phyloP scores from a whole-genome alignment of 2,888 invertebrate species.

The Microplitis manilae region DNA sequence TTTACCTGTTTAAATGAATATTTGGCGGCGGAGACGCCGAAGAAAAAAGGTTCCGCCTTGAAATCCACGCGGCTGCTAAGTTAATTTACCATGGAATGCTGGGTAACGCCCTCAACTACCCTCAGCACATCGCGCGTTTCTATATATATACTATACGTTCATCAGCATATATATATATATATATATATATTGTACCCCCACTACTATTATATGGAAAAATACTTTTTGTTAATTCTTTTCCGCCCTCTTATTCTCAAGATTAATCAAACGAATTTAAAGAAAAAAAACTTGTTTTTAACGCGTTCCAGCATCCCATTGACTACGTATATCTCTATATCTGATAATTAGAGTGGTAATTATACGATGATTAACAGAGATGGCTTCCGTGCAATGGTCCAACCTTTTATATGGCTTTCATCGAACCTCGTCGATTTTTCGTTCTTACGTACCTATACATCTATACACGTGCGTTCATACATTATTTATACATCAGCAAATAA shows the following conservation, averaged over 20 bases:
- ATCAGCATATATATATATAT: not conserved
- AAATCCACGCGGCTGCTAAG: slow-evolving; percentile 71
- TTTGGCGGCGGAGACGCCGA: slow-evolving; percentile 74
- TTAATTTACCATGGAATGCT: slow-evolving; percentile 71
- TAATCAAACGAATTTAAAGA: slow-evolving; percentile 35
- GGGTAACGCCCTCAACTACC: slow-evolving; percentile 69
- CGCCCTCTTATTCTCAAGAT: not conserved
- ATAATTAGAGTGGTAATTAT: slow-evolving; percentile 71
- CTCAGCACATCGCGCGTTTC: slow-evolving; percentile 19
- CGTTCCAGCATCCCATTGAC: slow-evolving; percentile 45
- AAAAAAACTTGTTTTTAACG: slow-evolving; percentile 38
- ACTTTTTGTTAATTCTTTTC: slow-evolving; percentile 13
- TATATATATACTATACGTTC: not conserved
- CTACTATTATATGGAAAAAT: not conserved
- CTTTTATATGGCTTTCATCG: slow-evolving; percentile 33
- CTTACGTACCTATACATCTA: slow-evolving; percentile 12
- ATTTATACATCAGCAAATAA: slow-evolving; percentile 16
- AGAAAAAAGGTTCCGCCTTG: slow-evolving; percentile 70
- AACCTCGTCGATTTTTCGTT: slow-evolving; percentile 28
- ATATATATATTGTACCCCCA: slow-evolving; percentile 13
- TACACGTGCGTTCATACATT: slow-evolving; percentile 12
- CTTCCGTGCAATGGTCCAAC: slow-evolving; percentile 67
- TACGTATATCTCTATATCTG: slow-evolving; percentile 66
- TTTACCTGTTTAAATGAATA: slow-evolving; percentile 72
- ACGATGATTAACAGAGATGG: slow-evolving; percentile 71